These are phyloP conservation scores for Peromyscus leucopus DNA, from an alignment of 2,113 vertebrate genomes.

Conservation along the genomic window DNA sequence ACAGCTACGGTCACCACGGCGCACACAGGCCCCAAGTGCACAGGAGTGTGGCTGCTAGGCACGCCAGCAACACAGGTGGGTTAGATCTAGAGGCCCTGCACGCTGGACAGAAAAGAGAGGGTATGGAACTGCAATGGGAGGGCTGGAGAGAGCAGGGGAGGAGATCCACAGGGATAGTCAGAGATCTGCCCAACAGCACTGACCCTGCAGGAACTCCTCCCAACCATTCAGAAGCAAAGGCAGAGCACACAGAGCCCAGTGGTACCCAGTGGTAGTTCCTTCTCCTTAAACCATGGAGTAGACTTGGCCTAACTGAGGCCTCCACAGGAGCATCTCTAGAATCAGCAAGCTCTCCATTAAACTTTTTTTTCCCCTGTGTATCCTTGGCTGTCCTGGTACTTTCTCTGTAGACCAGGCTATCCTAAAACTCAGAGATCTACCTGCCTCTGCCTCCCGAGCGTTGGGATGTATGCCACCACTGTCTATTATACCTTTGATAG, in stretches of 20 bases:
- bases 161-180: background rate
- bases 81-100: background rate
- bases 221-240: background rate
- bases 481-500: background rate
- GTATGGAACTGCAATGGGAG: no score
- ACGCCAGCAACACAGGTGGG: slow-evolving; percentile 56
- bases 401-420: background rate
- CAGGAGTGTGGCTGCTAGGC: slow-evolving; percentile 90
- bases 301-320: background rate
- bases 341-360: background rate
- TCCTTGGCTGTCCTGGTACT: background rate
- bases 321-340: background rate
- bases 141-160: background rate
- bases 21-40: slow-evolving; percentile 87
- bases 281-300: background rate
- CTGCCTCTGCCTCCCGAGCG: background rate
- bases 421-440: background rate
- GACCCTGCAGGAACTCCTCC: background rate
- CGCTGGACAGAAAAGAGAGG: background rate
- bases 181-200: background rate
- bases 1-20: slow-evolving; percentile 89
- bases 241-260: background rate
- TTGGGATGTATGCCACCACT: background rate
- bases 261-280: background rate
- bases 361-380: background rate